These are phyloP conservation scores for Osedax frankpressi DNA, from an alignment of 2,888 invertebrate species.

Conservation along the genomic window DNA sequence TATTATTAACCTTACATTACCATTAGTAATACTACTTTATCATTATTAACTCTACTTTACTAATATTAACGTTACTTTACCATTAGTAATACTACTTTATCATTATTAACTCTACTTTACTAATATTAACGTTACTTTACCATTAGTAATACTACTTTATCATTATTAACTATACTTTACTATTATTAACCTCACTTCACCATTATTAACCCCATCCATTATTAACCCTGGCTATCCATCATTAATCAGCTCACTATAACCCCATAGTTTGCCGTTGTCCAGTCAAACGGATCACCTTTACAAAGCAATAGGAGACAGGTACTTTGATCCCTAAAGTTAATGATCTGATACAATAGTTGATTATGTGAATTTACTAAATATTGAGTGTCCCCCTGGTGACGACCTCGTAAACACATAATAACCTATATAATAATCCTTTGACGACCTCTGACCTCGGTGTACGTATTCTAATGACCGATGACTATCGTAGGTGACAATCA, in stretches of 20 bases:
- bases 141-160: neutral
- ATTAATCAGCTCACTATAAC: slow-evolving; percentile 64
- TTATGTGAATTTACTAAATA: no score
- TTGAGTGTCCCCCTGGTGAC: no score
- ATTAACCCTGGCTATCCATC: slow-evolving; percentile 65
- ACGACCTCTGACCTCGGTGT: no score
- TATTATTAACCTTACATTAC: no score
- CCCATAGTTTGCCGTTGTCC: slow-evolving; percentile 69
- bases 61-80: neutral
- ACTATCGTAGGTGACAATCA: slow-evolving; percentile 29
- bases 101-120: neutral
- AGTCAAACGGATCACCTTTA: slow-evolving; percentile 68
- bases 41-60: neutral
- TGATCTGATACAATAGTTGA: no score
- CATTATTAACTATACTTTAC: neutral
- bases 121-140: neutral
- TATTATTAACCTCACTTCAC: no score
- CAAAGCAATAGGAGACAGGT: slow-evolving; percentile 26
- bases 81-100: neutral
- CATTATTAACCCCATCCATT: neutral
- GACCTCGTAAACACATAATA: no score
- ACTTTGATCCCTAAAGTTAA: no score
- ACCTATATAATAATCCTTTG: no score
- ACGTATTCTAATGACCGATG: no score
- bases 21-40: neutral